Evolutionary conservation across 2,888 invertebrate species (phyloP), one percentile per base, ranked within the genome.

Genomic region (Luffia ferchaultella): DNA sequence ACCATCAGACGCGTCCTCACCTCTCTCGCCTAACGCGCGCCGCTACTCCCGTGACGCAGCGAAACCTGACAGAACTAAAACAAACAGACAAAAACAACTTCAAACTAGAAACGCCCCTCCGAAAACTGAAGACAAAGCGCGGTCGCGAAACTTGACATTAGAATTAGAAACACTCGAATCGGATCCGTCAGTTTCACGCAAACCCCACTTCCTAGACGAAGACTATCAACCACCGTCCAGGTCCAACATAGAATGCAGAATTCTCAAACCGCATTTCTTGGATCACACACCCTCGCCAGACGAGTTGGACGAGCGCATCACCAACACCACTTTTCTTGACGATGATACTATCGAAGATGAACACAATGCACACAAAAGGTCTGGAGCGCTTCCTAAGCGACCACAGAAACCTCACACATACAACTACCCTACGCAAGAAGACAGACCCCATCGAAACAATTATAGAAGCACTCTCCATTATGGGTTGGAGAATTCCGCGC

Each of bases 161-260:
- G 75, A 78, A 48, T 59, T 83, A 56, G 80, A 79, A 54, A 72
- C 73, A 51, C 62, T 78, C 55, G 76, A 77, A 46, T 62, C 72
- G 49, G 72, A 75, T 51, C 64, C 70, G n/a, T 63, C 67, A 46
- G 19, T 7, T 2, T 68, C 80, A 46, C 84, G 83, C 58, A 85
- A 86, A 58, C 85, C 87, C 18, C 88, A 88, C 68, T 88, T 88
- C 60, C 75, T 88, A 47, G 88, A 88, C 60, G 88, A 88, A 59
- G 88, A 88, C 66, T 87, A 86, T 52, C 85, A 85, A 49, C 78
- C 83, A 48, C 86, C 87, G 51, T 84, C 87, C 50, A 85, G 84
- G 63, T 75, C 76, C 9, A 80, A 75, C 60, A 73, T 80, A 54
- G 85, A 84, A 64, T 84, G 84, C 55, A 72, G 80, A 57, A 85